These are phyloP conservation scores for Archips xylosteana DNA, from an alignment of 2,888 invertebrate genomes.

Conservation along the genomic window DNA sequence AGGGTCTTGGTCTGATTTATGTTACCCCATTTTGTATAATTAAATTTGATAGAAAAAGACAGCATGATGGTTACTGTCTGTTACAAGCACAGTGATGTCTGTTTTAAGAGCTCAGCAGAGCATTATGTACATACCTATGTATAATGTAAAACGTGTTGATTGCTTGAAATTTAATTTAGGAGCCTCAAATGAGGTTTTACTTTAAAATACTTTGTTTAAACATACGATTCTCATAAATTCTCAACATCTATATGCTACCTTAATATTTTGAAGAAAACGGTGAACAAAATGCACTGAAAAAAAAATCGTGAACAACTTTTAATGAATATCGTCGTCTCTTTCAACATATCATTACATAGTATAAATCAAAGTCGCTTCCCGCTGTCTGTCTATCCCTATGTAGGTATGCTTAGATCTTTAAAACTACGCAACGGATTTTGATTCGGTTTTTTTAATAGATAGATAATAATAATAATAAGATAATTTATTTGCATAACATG, in stretches of 20 bases:
- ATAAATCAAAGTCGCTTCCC: too few species aligned
- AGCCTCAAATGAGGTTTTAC: neutral
- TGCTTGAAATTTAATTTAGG: constrained; percentile 4
- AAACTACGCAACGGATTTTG: too few species aligned
- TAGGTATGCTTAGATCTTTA: too few species aligned
- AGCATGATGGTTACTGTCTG: neutral
- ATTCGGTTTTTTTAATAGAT: too few species aligned
- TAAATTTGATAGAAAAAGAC: neutral
- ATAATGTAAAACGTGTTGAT: neutral
- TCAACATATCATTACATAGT: too few species aligned
- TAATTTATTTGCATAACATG: too few species aligned
- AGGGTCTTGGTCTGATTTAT: neutral
- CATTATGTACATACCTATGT: too few species aligned
- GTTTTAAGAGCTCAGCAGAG: neutral
- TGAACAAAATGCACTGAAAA: too few species aligned
- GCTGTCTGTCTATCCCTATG: too few species aligned
- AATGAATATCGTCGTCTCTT: too few species aligned
- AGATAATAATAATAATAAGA: too few species aligned
- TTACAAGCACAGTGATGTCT: neutral
- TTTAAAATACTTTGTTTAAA: neutral
- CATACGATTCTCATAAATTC: neutral
- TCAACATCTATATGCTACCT: neutral
- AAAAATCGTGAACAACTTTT: too few species aligned
- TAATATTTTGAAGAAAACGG: neutral
- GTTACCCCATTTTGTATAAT: neutral